Evolutionary conservation across 2,888 invertebrate genomes (phyloP), one percentile per base, ranked within the genome.

Genomic region (Drosophila stalkeri): DNA sequence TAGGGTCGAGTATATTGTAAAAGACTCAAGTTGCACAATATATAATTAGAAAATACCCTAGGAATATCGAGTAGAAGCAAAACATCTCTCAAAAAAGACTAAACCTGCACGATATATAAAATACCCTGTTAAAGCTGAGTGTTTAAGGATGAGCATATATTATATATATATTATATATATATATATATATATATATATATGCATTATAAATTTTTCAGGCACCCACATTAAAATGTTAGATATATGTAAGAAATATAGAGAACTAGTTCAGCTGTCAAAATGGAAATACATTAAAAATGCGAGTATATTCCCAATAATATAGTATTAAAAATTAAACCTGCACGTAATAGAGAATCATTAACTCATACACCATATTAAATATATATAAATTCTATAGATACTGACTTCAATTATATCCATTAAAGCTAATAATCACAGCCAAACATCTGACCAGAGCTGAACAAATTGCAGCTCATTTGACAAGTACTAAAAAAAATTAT

Each of bases 21-120:
- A n/a, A n/a, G n/a, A n/a, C 41, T 7, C 9, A 4, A 18, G n/a
- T 51, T 51, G 33, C 35, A 8, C 33, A 47, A 20, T 47, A 33
- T 4, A 14, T 16, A 39, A 33, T 52, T 35, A 31, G 37, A 35
- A 55, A 12, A 11, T 44, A 60, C 55, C 44, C 55, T 56, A 1
- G 11, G 35, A 23, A 3, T 23, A 23, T 23, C 23, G 23, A 23
- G 27, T 6, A 27, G 27, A 27, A 27, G 27, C 27, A 6, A 6
- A 27, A 6, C 27, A 27, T 27, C 1, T 27, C 6, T 27, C 6
- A 27, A 27, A 27, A 27, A 27, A 27, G 27, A 27, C 27, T 1
- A 27, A 27, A 27, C 6, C 6, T 27, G 27, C 27, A 27, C 27
- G 27, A 27, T 6, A 5, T 6, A 6, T 27, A 27, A 5, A 27